Evolutionary conservation across 2,113 vertebrate genomes (phyloP).

Genomic region (Beaufortia kweichowensis): DNA sequence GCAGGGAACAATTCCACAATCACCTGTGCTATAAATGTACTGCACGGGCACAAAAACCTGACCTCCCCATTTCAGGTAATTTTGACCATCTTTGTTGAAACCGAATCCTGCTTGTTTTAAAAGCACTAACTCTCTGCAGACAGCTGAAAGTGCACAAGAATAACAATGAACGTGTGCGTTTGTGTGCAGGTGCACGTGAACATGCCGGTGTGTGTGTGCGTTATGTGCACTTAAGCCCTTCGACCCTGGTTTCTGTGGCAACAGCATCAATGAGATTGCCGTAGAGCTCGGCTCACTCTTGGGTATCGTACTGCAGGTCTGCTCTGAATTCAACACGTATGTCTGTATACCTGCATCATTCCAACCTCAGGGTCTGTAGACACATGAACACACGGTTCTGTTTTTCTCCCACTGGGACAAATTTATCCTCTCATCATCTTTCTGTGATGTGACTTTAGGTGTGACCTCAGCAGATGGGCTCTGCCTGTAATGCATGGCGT

Average conservation of each 20-base stretch:
- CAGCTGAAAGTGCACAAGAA: neutral
- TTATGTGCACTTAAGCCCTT: constrained; percentile 39
- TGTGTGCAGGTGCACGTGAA: constrained; percentile 19
- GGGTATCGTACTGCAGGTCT: neutral
- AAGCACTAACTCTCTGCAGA: constrained; percentile 27
- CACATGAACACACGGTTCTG: neutral
- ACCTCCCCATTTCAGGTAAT: constrained; percentile 13
- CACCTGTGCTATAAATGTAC: constrained; percentile 7
- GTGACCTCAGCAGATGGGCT: constrained; percentile 40
- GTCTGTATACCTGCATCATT: constrained; percentile 34
- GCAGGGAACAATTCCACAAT: neutral
- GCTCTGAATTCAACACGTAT: neutral
- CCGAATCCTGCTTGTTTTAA: constrained; percentile 20
- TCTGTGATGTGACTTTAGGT: constrained; percentile 28
- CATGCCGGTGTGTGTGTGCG: constrained; percentile 13
- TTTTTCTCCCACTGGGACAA: constrained; percentile 33
- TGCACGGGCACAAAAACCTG: constrained; percentile 12
- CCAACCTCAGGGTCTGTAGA: constrained; percentile 1
- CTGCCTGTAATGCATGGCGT: neutral
- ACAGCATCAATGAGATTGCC: constrained; percentile 45
- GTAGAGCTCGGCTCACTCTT: constrained; percentile 30
- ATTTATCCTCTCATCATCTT: constrained; percentile 37
- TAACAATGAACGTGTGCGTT: constrained; percentile 31
- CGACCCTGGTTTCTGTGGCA: constrained; percentile 52
- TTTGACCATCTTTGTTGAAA: neutral